Conservation (phyloP, 2,797 vertebrate species). For the Cuniculus paca region DNA sequence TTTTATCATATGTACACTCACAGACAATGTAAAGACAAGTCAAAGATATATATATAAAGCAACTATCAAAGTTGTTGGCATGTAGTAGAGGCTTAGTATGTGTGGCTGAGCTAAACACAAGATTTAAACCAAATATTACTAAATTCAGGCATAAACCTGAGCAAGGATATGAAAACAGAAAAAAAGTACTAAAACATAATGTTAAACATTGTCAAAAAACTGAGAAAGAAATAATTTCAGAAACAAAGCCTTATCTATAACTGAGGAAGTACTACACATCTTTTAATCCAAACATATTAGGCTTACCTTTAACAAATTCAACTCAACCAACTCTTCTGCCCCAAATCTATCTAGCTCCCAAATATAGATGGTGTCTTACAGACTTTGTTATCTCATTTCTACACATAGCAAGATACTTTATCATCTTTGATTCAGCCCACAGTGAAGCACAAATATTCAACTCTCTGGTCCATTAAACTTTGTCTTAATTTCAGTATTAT, state of each 20-base stretch:
- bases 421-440: constrained; percentile 22
- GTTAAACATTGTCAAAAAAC: neutral
- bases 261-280: neutral
- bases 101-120: constrained; percentile 29
- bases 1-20: constrained; percentile 16
- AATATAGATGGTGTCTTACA: neutral
- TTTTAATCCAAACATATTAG: constrained; percentile 11
- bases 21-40: constrained; percentile 1
- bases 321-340: neutral
- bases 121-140: constrained; percentile 46
- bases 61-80: constrained; percentile 30
- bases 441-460: constrained; percentile 57
- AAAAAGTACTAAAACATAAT: neutral
- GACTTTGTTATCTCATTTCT: neutral
- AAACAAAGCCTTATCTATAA: neutral
- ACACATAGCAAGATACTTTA: constrained; percentile 5
- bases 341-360: neutral
- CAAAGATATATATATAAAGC: neutral
- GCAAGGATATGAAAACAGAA: constrained; percentile 10
- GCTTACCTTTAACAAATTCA: constrained; percentile 28
- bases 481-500: constrained; percentile 57
- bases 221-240: constrained; percentile 46
- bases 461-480: neutral
- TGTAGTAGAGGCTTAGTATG: neutral
- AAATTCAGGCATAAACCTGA: constrained; percentile 47